Base-by-base conservation (phyloP, 2,797 vertebrate genomes). In the Anolis apletophallus region DNA sequence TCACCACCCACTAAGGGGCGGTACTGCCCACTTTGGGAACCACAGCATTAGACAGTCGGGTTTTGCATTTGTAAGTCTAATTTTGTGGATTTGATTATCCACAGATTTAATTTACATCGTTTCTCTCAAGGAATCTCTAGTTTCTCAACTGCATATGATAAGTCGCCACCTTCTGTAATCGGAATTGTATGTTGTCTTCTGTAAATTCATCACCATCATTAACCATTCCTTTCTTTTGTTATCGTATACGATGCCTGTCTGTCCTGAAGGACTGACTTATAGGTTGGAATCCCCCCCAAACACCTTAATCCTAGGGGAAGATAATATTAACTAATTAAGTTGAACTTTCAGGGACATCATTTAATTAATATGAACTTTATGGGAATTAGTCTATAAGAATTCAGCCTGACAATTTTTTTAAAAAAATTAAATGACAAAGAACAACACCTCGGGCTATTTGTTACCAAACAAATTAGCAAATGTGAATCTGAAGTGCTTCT, bases 321-420 rank as follows among this genome's bases (percentile, higher is more conserved):
- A 96, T 96, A 96, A 96, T 95, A 96, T 95, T 96, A 96, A 96
- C 95, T 98, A 98, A 98, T 98, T 98, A 97, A 98, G 97, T 97
- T 98, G 97, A 98, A 98, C 97, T 98, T 98, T 98, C 97, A 91
- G 92, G 95, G 93, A 94, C 86, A 94, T 93, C 93, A 95, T 91
- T 95, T 97, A 96, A 97, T 96, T 96, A 97, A 96, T 95, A 92
- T 95, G 94, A 96, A 96, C 94, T 97, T 98, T 97, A 96, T 90
- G 91, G 97, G 97, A 97, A 98, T 93, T 85, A 92, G 91, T 29
- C 61, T 64, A 29, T 64, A 64, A 26, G 61, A 64, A 91, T 96
- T 94, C 89, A 91, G 95, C 89, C 94, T 94, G 95, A 95, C 9
- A 93, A 95, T 91, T 95, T n/a, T n/a, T n/a, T n/a, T 96, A 92